phyloP scores from a whole-genome alignment of 2,113 vertebrate genomes.

The Telmatochromis bifrenatus region DNA sequence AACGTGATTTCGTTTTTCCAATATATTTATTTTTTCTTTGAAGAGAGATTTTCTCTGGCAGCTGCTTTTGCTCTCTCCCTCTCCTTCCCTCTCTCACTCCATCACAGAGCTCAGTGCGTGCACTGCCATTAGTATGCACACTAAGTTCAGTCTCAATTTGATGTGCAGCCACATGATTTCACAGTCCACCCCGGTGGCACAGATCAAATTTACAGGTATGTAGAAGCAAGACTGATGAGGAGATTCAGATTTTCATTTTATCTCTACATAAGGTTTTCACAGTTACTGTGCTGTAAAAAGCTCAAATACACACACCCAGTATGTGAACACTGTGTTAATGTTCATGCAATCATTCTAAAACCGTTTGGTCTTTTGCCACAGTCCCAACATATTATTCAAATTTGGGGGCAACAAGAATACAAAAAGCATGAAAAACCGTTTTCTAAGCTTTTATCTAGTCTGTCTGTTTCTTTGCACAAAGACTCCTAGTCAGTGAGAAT shows the following conservation, averaged over 20 bases:
- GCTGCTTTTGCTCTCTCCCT: neutral
- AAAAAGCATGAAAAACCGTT: neutral
- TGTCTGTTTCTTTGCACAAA: neutral
- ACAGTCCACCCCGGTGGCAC: conserved; percentile 66
- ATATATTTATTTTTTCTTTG: conserved; percentile 33
- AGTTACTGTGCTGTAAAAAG: conserved; percentile 33
- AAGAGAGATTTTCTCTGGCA: conserved; percentile 25
- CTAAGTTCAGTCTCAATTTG: conserved; percentile 65
- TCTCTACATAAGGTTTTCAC: conserved; percentile 27
- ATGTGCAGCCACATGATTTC: conserved; percentile 74
- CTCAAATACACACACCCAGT: neutral
- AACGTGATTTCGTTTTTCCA: conserved; percentile 35
- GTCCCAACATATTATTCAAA: neutral
- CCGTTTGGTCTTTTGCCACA: neutral
- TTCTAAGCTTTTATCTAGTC: neutral
- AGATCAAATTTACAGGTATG: conserved; percentile 72
- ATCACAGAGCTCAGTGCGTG: conserved; percentile 3
- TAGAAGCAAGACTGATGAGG: conserved; percentile 62
- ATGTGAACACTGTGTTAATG: neutral
- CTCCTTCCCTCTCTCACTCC: neutral
- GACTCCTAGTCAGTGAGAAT: neutral
- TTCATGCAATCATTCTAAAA: neutral
- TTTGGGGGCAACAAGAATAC: neutral
- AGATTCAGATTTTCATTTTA: conserved; percentile 57
- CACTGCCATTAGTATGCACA: conserved; percentile 66